Base-by-base conservation (phyloP, 2,888 invertebrate species). In the Pantelozetes paolii region DNA sequence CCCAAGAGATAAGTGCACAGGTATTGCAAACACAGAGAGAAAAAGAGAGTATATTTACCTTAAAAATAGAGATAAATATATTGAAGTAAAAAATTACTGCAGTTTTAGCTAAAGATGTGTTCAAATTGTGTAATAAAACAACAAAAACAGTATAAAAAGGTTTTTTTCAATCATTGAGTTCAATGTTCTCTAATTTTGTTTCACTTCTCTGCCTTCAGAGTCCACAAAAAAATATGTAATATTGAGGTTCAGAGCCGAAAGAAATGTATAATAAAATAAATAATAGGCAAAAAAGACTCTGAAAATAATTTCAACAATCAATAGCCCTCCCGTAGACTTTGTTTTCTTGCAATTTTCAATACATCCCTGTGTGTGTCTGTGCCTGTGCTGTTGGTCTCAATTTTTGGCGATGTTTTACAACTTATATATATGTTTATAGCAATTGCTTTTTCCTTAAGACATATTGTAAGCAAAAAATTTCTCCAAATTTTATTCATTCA, bases 331-430 rank as follows among this genome's bases (percentile, higher is more conserved):
- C 54, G 13, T 54, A 23, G 54, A 23, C 23, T 54, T 54, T 54
- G 54, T 54, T 54, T 54, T 54, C 54, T 3, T 54, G 13, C 8
- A 54, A 54, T 54, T 54, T 54, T 54, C 54, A 54, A 54, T 54
- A 45, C 45, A 15, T 45, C 11, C 18, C 15, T 15, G 2, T 45
- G n/a, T n/a, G n/a, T n/a, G n/a, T n/a, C n/a, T n/a, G n/a, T n/a
- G n/a, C n/a, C n/a, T n/a, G n/a, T 45, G 11, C 15, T 45, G 18
- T 2, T 15, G 18, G 6, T 15, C 45, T 45, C 18, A 11, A 45
- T 15, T 15, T 45, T 45, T 15, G n/a, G n/a, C n/a, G n/a, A n/a
- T n/a, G n/a, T n/a, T n/a, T n/a, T n/a, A n/a, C n/a, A n/a, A n/a
- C n/a, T n/a, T n/a, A n/a, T n/a, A n/a, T n/a, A n/a, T n/a, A n/a